Evolutionary conservation across 2,888 invertebrate genomes (phyloP), one percentile per base, ranked within the genome.

Genomic region (Cenopis cana): DNA sequence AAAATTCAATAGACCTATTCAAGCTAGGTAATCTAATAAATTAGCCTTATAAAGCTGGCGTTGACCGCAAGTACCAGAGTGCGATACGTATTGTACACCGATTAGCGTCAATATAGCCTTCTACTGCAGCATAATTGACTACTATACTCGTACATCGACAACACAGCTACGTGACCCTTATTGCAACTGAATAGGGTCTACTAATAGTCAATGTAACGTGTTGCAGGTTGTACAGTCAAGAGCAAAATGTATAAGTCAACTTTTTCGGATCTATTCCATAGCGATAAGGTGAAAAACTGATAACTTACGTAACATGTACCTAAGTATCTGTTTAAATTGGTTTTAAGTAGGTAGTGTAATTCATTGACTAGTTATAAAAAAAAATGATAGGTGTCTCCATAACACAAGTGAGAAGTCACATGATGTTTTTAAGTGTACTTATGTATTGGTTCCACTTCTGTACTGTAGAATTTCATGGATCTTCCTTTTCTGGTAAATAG

Each of bases 71-170:
- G 49, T 41, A 41, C 64, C 64, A 17, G 54, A 59, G 46, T 54
- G 54, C 59, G 59, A 54, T 46, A 59, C 54, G 24, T 54, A 55
- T 70, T 70, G 70, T 70, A 46, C 59, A 49, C 70, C 59, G 59
- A 70, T 70, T 70, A 66, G 46, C 54, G 33, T 12, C 59, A 70
- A 70, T 65, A 59, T 59, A 41, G 49, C 56, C 65, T 57, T 41
- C 46, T 18, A 33, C 52, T 46, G 54, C 54, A 62, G 59, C 11
- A 54, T 12, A 46, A 52, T 6, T 59, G 46, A 46, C 6, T 46
- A 46, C 46, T n/a, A 46, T 46, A 46, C 46, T n/a, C n/a, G n/a
- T n/a, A n/a, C 33, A 33, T 33, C 33, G 33, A 33, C 33, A 33
- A 33, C 33, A 33, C 33, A 8, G 33, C 33, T 33, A 33, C 33